Conservation (phyloP, 1,140 invertebrate species). For the Cataglyphis hispanica region DNA sequence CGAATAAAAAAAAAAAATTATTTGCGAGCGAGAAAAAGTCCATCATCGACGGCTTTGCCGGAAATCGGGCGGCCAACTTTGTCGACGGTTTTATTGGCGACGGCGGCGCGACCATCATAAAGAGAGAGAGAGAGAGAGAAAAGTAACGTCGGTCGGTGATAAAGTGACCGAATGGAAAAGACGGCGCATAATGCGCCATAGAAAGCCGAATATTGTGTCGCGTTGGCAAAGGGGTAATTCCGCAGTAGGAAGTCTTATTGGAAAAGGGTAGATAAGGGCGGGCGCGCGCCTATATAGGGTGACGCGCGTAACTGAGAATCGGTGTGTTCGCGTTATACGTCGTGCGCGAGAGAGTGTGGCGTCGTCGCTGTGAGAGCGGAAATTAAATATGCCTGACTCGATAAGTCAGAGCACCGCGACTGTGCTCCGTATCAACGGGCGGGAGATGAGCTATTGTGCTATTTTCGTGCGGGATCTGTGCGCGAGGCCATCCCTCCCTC, state of each 20-base stretch:
- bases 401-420: conserved; percentile 84
- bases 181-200: conserved; percentile 78
- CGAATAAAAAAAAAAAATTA: conserved; percentile 26
- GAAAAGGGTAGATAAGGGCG: conserved; percentile 86
- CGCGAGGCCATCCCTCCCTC: conserved; percentile 74
- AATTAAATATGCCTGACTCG: conserved; percentile 87
- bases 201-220: conserved; percentile 81
- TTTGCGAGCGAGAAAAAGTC: conserved; percentile 25
- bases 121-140: not conserved
- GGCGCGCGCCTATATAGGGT: conserved; percentile 47
- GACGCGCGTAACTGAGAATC: conserved; percentile 49
- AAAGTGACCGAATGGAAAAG: conserved; percentile 72
- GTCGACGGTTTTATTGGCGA: conserved; percentile 62
- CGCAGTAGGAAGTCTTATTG: conserved; percentile 84
- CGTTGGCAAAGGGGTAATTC: conserved; percentile 84
- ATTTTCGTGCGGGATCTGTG: conserved; percentile 84
- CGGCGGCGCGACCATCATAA: conserved; percentile 34
- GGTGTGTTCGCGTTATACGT: conserved; percentile 33
- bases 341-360: conserved; percentile 41
- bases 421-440: conserved; percentile 82
- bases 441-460: conserved; percentile 87
- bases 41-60: conserved; percentile 26
- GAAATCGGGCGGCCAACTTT: conserved; percentile 60
- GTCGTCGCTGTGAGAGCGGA: conserved; percentile 82
- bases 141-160: conserved; percentile 33